These are phyloP conservation scores for Nasonovia ribisnigri DNA, from an alignment of 2,888 invertebrate genomes.

Conservation along the genomic window DNA sequence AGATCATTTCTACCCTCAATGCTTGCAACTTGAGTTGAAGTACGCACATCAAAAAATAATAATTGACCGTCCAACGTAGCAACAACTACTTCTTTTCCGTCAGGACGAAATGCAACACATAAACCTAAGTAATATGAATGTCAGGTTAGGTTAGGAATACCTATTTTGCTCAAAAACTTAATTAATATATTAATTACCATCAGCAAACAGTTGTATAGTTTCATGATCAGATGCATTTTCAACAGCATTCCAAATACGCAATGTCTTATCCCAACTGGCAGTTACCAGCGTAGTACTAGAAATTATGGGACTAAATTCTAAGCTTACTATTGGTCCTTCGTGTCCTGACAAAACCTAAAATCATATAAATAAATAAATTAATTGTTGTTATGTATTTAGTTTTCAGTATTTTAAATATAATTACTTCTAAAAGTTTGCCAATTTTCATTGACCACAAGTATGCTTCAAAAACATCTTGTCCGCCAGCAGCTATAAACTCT, in stretches of 20 bases:
- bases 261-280: conserved; percentile 94
- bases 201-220: conserved; percentile 81
- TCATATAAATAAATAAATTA: neutral
- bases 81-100: conserved; percentile 93
- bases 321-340: conserved; percentile 88
- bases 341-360: conserved; percentile 87
- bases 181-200: conserved; percentile 70
- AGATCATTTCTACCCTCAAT: conserved; percentile 93
- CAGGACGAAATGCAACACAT: conserved; percentile 88
- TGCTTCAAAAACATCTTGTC: conserved; percentile 94
- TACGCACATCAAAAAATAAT: conserved; percentile 81
- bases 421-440: conserved; percentile 89
- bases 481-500: conserved; percentile 95
- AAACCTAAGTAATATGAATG: conserved; percentile 73
- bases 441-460: conserved; percentile 96
- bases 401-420: conserved; percentile 39
- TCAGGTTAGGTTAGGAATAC: neutral
- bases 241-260: conserved; percentile 92
- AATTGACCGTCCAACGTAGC: conserved; percentile 91
- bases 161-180: neutral
- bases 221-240: conserved; percentile 86
- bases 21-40: conserved; percentile 79
- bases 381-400: neutral
- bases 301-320: conserved; percentile 83
- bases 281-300: conserved; percentile 85